These are phyloP conservation scores for Carassius carassius DNA, from an alignment of 2,113 vertebrate genomes.

Conservation along the genomic window DNA sequence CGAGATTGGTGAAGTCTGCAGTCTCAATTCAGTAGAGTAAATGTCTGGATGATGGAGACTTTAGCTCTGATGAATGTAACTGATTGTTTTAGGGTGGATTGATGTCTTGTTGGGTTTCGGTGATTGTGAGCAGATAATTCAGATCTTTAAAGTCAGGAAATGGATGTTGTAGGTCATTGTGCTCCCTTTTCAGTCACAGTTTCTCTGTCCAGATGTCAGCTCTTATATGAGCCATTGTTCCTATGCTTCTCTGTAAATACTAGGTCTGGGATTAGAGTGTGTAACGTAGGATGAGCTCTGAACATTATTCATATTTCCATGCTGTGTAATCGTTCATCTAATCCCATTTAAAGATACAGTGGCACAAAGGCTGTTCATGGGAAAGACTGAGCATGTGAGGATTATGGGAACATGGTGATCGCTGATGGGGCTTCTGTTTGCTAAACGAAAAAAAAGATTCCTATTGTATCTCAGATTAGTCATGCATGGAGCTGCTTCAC, in stretches of 20 bases:
- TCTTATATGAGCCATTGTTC: not conserved
- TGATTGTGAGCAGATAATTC: not conserved
- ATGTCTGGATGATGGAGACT: not conserved
- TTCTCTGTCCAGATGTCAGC: not conserved
- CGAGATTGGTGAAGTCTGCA: too few species aligned
- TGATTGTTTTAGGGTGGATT: not conserved
- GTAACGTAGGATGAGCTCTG: slow-evolving; percentile 23
- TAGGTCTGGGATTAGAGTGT: not conserved
- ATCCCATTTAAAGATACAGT: slow-evolving; percentile 50
- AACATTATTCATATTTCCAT: slow-evolving; percentile 39
- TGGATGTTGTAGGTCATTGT: not conserved
- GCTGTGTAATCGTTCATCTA: slow-evolving; percentile 54
- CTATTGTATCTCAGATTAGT: not conserved
- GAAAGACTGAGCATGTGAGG: not conserved
- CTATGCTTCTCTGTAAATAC: not conserved
- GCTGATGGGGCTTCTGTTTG: slow-evolving; percentile 5
- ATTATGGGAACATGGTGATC: slow-evolving; percentile 37
- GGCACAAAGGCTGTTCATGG: slow-evolving; percentile 33
- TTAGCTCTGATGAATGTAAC: not conserved
- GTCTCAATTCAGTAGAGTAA: not conserved
- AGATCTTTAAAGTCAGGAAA: not conserved
- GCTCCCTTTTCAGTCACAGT: not conserved
- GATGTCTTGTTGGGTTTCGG: not conserved
- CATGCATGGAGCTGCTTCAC: not conserved
- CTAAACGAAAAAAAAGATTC: not conserved